phyloP scores from a whole-genome alignment of 2,113 vertebrate genomes.

The Triplophysa dalaica region DNA sequence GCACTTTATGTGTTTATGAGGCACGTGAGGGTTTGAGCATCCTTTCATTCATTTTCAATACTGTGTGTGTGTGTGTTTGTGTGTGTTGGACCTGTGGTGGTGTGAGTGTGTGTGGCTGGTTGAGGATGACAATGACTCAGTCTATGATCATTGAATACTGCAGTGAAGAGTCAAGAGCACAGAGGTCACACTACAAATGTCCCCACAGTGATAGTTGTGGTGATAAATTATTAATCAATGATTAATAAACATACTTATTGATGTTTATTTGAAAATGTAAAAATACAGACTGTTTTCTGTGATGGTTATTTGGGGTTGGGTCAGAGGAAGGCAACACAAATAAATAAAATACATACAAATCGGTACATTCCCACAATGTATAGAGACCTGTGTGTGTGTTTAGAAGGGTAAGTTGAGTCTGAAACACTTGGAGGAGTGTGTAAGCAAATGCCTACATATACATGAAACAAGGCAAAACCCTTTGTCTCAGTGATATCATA shows the following conservation, averaged over 20 bases:
- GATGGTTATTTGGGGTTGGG: too few relatives aligned
- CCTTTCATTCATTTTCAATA: neutral
- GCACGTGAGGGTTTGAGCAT: neutral
- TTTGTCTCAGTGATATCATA: too few relatives aligned
- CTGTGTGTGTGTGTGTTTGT: neutral
- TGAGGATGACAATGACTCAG: neutral
- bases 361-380: neutral
- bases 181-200: neutral
- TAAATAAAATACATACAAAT: too few relatives aligned
- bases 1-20: neutral
- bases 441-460: too few relatives aligned
- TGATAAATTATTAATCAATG: too few relatives aligned
- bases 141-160: constrained; percentile 28
- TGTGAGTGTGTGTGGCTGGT: neutral
- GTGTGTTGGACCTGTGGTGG: too few relatives aligned
- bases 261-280: too few relatives aligned
- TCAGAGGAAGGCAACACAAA: too few relatives aligned
- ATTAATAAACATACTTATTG: too few relatives aligned
- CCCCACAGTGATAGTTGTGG: too few relatives aligned
- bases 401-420: neutral
- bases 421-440: neutral
- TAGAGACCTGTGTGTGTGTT: neutral
- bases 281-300: too few relatives aligned
- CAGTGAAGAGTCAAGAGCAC: constrained; percentile 38
- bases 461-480: too few relatives aligned